Percentiles rank a stretch among this genome's conserved stretches.
Evolutionary conservation across 1,140 invertebrate species (phyloP).

Genomic region (Teleogryllus occipitalis): DNA sequence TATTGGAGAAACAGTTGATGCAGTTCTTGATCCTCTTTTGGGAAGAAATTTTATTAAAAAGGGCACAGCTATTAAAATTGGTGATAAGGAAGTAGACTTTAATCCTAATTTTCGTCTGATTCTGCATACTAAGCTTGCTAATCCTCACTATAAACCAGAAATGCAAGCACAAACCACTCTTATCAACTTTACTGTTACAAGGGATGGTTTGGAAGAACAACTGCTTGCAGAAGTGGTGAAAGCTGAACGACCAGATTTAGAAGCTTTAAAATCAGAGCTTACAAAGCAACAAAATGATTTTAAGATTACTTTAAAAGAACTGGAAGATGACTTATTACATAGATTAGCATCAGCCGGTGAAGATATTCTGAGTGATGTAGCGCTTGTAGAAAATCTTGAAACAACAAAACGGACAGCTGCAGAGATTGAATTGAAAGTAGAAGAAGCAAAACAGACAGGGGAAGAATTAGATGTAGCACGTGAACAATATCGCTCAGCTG

Average conservation of each 20-base stretch:
- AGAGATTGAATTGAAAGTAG: constrained; percentile 75
- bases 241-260: constrained; percentile 85
- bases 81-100: constrained; percentile 87
- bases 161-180: constrained; percentile 95
- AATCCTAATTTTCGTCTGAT: constrained; percentile 74
- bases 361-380: constrained; percentile 84
- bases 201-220: constrained; percentile 88
- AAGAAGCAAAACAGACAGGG: constrained; percentile 76
- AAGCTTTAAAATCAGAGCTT: constrained; percentile 59
- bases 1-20: constrained; percentile 80
- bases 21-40: constrained; percentile 82
- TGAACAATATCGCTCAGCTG: constrained; percentile 80
- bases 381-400: constrained; percentile 86
- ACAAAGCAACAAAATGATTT: constrained; percentile 92
- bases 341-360: constrained; percentile 83
- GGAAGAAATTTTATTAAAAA: constrained; percentile 81
- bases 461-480: constrained; percentile 83
- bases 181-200: constrained; percentile 92
- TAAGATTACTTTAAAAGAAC: constrained; percentile 82
- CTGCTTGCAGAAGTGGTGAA: constrained; percentile 88
- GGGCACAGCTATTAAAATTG: constrained; percentile 71
- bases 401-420: constrained; percentile 86
- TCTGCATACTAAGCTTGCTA: constrained; percentile 87
- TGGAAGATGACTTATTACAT: constrained; percentile 83
- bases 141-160: constrained; percentile 93